Percentiles rank a stretch among this genome's conserved stretches.
Conservation (phyloP, 2,113 vertebrate genomes). For the Cheirogaleus medius region DNA sequence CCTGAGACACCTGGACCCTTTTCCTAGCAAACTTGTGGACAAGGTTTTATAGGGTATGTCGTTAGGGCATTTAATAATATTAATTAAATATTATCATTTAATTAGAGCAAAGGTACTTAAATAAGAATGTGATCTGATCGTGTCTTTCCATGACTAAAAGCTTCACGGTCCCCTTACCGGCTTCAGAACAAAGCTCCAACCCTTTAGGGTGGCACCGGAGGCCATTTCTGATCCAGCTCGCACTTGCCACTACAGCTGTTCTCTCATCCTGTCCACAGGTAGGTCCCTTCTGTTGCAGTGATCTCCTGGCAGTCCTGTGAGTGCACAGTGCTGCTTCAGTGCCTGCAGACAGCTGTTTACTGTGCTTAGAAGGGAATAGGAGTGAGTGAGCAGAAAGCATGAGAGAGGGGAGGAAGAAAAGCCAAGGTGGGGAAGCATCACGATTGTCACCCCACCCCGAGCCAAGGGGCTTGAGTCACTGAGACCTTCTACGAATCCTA, state of each 20-base stretch:
- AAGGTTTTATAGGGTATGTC: background rate
- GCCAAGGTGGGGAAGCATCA: accelerated
- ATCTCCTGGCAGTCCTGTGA: background rate
- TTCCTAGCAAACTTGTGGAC: background rate
- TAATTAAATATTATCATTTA: background rate
- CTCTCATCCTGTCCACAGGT: background rate
- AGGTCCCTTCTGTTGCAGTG: background rate
- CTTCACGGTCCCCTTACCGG: too few relatives aligned
- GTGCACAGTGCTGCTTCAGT: accelerated
- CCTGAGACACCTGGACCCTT: background rate
- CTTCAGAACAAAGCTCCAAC: background rate
- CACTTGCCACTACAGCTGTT: background rate
- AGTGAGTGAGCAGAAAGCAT: background rate
- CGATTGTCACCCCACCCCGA: background rate
- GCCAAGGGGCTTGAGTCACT: background rate
- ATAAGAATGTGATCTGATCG: background rate
- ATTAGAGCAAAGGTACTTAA: background rate
- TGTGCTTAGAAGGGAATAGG: background rate
- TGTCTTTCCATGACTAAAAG: background rate
- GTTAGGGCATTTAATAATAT: too few relatives aligned
- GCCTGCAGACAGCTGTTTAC: background rate
- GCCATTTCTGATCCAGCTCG: background rate
- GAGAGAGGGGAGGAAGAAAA: background rate
- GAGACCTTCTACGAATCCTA: background rate
- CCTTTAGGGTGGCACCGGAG: background rate